Evolutionary conservation across 2,888 invertebrate genomes (phyloP), one percentile per base, ranked within the genome.

Genomic region (Ectropis crepuscularia): DNA sequence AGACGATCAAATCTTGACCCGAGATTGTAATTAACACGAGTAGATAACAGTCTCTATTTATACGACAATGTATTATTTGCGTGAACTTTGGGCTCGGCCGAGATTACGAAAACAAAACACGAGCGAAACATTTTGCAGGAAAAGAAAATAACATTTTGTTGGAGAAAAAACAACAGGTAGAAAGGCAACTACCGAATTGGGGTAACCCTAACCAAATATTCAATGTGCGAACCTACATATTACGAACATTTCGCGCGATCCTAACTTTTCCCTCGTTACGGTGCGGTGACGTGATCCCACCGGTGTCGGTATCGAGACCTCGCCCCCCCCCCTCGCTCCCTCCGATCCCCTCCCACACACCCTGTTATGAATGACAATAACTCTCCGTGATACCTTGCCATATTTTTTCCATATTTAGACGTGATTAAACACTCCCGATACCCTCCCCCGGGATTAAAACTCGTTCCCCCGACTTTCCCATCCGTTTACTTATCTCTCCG

Each of bases 311-410:
- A 85, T 88, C 84, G 87, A 86, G 87, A 73, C 73, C 74, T 67
- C 69, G 41, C 57, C 64, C 68, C 57, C 70, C 61, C 66, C 68
- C 59, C 70, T 12, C 57, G 46, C 72, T 73, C 74, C 69, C 65
- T 75, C 70, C 73, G 67, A 67, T 60, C 47, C 64, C 47, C 67
- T 74, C 76, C 74, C 77, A 69, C 74, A 74, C 67, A 53, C 68
- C 77, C 81, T 78, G 88, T 88, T 89, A 90, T 92, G 90, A 92
- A 92, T 90, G 91, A 92, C 91, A 92, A 91, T 91, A 90, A 84
- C 87, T 86, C 83, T 81, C 83, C 83, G 85, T 82, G 85, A 87
- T 87, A 87, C 84, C 83, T 87, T 80, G 79, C 83, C 79, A 83
- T 87, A 88, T 89, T 90, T 90, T 90, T 89, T 87, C 79, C 86